Conservation (phyloP, 1,140 invertebrate species). For the Contarinia nasturtii region DNA sequence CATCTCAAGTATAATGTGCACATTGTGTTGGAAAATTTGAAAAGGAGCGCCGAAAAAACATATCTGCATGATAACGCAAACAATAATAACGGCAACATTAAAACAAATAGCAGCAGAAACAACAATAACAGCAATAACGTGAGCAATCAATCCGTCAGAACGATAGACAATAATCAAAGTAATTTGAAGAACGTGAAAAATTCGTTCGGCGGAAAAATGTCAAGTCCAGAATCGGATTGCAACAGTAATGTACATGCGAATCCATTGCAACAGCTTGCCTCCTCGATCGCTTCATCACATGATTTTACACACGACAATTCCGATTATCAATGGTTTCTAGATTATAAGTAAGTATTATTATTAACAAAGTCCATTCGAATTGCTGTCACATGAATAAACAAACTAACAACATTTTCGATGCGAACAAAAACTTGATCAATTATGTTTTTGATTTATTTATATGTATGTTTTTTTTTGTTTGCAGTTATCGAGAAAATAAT, state of each 20-base stretch:
- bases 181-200: constrained; percentile 4
- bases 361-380: too few relatives aligned
- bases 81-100: constrained; percentile 1
- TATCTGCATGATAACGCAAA: constrained; percentile 3
- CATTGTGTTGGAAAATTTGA: constrained; percentile 22
- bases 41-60: constrained; percentile 6
- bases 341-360: constrained; percentile 50
- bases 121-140: not conserved
- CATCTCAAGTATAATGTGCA: constrained; percentile 23
- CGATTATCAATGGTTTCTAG: constrained; percentile 75
- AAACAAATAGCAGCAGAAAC: constrained; percentile 2
- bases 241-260: constrained; percentile 33
- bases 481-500: constrained; percentile 56
- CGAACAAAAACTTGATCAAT: not conserved
- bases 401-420: too few relatives aligned
- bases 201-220: constrained; percentile 5
- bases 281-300: constrained; percentile 22
- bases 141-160: constrained; percentile 10
- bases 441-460: not conserved
- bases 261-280: constrained; percentile 17
- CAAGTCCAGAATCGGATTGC: constrained; percentile 36
- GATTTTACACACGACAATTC: constrained; percentile 77
- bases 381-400: too few relatives aligned
- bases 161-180: constrained; percentile 2
- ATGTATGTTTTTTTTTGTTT: constrained; percentile 13